These are phyloP conservation scores for Nibea coibor DNA, from an alignment of 2,113 vertebrate species.

Conservation along the genomic window DNA sequence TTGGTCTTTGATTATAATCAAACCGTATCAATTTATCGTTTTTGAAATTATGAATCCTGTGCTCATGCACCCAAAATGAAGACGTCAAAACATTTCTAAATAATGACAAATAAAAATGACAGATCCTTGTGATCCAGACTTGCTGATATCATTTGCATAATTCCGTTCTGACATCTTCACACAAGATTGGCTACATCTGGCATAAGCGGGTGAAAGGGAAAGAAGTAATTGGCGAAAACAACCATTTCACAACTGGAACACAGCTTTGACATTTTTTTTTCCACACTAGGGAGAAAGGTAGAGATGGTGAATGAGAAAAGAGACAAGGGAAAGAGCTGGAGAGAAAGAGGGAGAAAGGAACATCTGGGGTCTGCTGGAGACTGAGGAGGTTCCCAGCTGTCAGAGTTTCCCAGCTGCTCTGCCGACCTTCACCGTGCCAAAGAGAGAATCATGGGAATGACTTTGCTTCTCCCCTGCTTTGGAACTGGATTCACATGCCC, in stretches of 20 bases:
- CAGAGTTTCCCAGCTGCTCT: constrained; percentile 75
- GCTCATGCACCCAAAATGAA: constrained; percentile 7
- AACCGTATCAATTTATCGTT: not conserved
- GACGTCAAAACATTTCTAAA: constrained; percentile 39
- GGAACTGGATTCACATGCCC: constrained; percentile 18
- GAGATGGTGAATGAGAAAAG: constrained; percentile 38
- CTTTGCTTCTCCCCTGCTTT: constrained; percentile 46
- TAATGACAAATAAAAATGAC: constrained; percentile 32
- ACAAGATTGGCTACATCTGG: constrained; percentile 65
- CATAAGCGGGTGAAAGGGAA: constrained; percentile 34
- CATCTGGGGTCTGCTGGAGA: constrained; percentile 79
- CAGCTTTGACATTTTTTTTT: constrained; percentile 45
- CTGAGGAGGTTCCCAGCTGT: constrained; percentile 79
- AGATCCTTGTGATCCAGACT: constrained; percentile 25
- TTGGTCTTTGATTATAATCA: not conserved
- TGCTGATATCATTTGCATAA: constrained; percentile 58
- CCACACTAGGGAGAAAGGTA: constrained; percentile 47
- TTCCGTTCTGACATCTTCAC: constrained; percentile 63
- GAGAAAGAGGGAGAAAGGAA: constrained; percentile 36
- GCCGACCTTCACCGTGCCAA: constrained; percentile 60
- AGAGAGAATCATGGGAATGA: constrained; percentile 56
- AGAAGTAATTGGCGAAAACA: constrained; percentile 65
- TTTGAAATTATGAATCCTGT: constrained; percentile 6
- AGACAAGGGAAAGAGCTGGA: constrained; percentile 20
- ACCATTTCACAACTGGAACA: constrained; percentile 67